Conservation (phyloP, 1,140 invertebrate genomes). For the Tenebrio molitor region DNA sequence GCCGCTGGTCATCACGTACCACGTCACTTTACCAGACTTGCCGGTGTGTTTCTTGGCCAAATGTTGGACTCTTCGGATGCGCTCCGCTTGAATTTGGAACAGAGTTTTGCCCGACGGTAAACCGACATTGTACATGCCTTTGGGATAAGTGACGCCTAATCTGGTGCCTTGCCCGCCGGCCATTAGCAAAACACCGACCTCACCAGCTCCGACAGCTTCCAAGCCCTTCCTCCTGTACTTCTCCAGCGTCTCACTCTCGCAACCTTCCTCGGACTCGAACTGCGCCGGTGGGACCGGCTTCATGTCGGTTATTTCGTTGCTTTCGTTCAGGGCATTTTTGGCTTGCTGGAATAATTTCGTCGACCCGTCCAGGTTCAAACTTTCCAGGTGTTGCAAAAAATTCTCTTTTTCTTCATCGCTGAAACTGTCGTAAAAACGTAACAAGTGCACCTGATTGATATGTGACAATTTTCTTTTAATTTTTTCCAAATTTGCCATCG, state of each 20-base stretch:
- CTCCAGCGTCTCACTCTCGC: conserved; percentile 72
- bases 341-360: conserved; percentile 77
- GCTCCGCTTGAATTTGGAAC: conserved; percentile 95
- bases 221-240: conserved; percentile 79
- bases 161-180: conserved; percentile 87
- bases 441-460: conserved; percentile 82
- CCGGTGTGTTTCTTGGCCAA: conserved; percentile 80
- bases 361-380: conserved; percentile 77
- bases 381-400: conserved; percentile 73
- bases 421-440: conserved; percentile 87
- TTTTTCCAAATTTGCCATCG: conserved; percentile 35
- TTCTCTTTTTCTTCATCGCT: conserved; percentile 73
- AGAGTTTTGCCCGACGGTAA: conserved; percentile 84
- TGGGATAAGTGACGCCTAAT: conserved; percentile 93
- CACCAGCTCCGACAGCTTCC: conserved; percentile 79
- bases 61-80: conserved; percentile 84
- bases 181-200: conserved; percentile 87
- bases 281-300: conserved; percentile 84
- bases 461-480: conserved; percentile 25
- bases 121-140: conserved; percentile 96
- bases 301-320: conserved; percentile 78
- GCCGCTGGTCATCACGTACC: conserved; percentile 99
- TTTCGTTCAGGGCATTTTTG: conserved; percentile 71
- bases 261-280: conserved; percentile 76
- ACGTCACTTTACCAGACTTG: conserved; percentile 79